phyloP scores from a whole-genome alignment of 2,113 vertebrate species.

The Kobus ellipsiprymnus region DNA sequence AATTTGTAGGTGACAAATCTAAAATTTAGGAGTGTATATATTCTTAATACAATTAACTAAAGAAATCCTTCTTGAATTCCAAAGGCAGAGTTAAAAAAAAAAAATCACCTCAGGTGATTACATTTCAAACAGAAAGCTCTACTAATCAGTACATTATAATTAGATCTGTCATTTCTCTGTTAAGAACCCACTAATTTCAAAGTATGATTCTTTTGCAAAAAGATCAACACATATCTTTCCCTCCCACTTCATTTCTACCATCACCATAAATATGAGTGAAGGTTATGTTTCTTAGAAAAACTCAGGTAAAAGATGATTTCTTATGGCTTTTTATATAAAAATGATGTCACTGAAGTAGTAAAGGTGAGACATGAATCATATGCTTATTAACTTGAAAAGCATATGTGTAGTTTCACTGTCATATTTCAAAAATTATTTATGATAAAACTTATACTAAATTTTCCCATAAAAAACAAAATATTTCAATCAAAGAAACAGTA shows the following conservation, averaged over 20 bases:
- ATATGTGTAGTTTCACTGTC: not conserved
- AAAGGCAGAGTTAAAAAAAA: not conserved
- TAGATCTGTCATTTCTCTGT: constrained; percentile 12
- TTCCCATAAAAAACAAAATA: not conserved
- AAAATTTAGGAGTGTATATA: not conserved
- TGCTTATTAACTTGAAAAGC: not conserved
- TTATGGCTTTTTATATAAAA: not conserved
- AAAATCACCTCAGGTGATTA: not conserved
- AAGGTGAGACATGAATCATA: not conserved
- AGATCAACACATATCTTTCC: not conserved
- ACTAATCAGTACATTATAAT: not conserved
- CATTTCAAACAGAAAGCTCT: not conserved
- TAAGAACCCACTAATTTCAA: not conserved
- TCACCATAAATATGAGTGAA: not conserved
- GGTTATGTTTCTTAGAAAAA: not conserved
- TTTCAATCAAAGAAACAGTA: not conserved
- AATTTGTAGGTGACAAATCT: not conserved
- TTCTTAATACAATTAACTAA: not conserved
- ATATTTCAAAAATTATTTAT: not conserved
- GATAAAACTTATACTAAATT: not conserved
- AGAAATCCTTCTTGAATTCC: not conserved
- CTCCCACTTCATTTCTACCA: not conserved
- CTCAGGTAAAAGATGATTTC: not conserved
- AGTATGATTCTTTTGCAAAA: not conserved
- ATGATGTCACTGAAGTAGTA: not conserved